phyloP scores from a whole-genome alignment of 2,888 invertebrate genomes.

The Leuctra nigra region DNA sequence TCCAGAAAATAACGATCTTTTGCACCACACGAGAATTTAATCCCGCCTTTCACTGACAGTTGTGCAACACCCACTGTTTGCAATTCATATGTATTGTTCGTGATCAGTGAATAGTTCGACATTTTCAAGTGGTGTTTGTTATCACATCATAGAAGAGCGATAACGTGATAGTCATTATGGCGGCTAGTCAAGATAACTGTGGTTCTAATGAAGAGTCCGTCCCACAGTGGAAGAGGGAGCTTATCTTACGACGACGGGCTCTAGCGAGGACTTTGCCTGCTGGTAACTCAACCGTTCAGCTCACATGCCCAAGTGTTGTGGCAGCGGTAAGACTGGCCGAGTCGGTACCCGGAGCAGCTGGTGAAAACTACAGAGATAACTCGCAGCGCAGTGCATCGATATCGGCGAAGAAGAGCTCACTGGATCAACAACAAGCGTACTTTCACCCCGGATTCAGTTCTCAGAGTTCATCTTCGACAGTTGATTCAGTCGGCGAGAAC shows the following conservation, averaged over 20 bases:
- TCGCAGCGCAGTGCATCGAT: constrained; percentile 25
- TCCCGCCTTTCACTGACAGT: constrained; percentile 27
- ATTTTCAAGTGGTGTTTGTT: neutral
- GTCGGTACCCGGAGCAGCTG: constrained; percentile 19
- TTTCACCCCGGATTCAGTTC: constrained; percentile 34
- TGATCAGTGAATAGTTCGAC: constrained; percentile 1
- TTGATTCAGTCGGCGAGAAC: constrained; percentile 28
- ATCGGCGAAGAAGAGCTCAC: constrained; percentile 27
- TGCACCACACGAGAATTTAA: constrained; percentile 1
- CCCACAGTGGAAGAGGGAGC: constrained; percentile 80
- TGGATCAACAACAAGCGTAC: constrained; percentile 34
- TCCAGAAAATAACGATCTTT: constrained; percentile 11
- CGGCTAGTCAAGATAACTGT: constrained; percentile 23
- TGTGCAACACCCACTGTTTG: constrained; percentile 22
- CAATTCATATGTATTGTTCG: neutral
- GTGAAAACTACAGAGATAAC: constrained; percentile 23
- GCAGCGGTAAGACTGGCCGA: constrained; percentile 27
- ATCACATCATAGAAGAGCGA: neutral
- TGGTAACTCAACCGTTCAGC: constrained; percentile 31
- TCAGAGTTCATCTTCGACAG: constrained; percentile 30
- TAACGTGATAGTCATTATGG: constrained; percentile 19
- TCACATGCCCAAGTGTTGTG: constrained; percentile 33
- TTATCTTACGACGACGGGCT: constrained; percentile 64
- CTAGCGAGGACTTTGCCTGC: constrained; percentile 35
- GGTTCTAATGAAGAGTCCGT: constrained; percentile 35